These are phyloP conservation scores for Cranoglanis bouderius DNA, from an alignment of 2,113 vertebrate species.

Conservation along the genomic window DNA sequence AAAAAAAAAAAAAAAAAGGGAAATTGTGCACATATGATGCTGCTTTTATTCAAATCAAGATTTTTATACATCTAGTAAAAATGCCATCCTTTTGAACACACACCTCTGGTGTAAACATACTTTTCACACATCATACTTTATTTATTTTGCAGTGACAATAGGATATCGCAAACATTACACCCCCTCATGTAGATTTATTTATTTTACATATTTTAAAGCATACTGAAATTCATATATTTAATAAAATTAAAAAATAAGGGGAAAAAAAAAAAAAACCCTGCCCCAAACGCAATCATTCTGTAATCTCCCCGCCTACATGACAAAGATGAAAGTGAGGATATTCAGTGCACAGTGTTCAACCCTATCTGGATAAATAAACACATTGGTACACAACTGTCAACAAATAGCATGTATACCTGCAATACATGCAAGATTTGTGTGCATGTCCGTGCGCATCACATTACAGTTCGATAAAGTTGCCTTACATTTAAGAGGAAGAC, in stretches of 20 bases:
- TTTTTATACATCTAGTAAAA: not conserved
- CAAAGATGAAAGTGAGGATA: constrained; percentile 65
- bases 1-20: too few relatives aligned
- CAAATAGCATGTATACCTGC: constrained; percentile 64
- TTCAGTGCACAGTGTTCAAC: constrained; percentile 78
- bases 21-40: not conserved
- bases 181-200: constrained; percentile 69
- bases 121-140: constrained; percentile 62
- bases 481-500: constrained; percentile 65
- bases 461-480: constrained; percentile 59
- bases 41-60: not conserved
- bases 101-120: constrained; percentile 16
- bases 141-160: constrained; percentile 77
- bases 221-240: constrained; percentile 62
- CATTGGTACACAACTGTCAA: constrained; percentile 62
- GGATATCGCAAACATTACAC: constrained; percentile 64
- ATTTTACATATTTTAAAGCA: constrained; percentile 63
- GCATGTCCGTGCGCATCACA: constrained; percentile 63
- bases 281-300: constrained; percentile 57
- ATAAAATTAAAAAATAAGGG: constrained; percentile 56
- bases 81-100: not conserved
- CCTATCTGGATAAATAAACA: constrained; percentile 64
- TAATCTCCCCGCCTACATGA: constrained; percentile 46
- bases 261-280: constrained; percentile 47
- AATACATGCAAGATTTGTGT: constrained; percentile 65